A percentile compares a stretch with the other conserved stretches of the same genome.
Evolutionary conservation across 2,113 vertebrate genomes (phyloP).

Genomic region (Megaptera novaeangliae): DNA sequence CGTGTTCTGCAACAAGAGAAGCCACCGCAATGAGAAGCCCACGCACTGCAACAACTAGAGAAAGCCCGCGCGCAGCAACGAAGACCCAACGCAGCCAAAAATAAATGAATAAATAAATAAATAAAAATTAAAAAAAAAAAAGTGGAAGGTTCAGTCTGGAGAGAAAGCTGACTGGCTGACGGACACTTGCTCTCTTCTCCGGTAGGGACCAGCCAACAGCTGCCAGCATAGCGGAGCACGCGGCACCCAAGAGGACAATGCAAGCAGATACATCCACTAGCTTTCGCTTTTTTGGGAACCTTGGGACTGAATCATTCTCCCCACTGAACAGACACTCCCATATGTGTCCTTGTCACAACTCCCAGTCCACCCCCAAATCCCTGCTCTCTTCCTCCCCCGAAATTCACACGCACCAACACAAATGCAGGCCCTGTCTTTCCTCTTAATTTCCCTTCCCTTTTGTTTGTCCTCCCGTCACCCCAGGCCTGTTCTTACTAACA

Average conservation of each 20-base stretch:
- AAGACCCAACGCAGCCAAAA: no score
- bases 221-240: accelerated
- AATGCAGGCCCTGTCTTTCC: background rate
- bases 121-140: background rate
- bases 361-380: background rate
- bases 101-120: no score
- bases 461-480: background rate
- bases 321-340: background rate
- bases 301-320: background rate
- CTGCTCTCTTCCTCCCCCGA: background rate
- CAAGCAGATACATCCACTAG: accelerated
- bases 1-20: background rate
- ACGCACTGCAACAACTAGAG: no score
- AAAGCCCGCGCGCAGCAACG: accelerated
- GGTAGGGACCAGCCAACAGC: accelerated
- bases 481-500: background rate
- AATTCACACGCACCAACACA: background rate
- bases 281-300: background rate
- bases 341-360: background rate
- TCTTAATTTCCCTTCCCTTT: background rate
- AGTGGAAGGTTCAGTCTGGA: background rate
- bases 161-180: background rate
- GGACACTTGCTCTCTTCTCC: background rate
- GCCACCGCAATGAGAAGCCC: no score
- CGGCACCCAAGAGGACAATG: background rate